Conservation (phyloP, 1,140 invertebrate genomes). For the Atta colombica region DNA sequence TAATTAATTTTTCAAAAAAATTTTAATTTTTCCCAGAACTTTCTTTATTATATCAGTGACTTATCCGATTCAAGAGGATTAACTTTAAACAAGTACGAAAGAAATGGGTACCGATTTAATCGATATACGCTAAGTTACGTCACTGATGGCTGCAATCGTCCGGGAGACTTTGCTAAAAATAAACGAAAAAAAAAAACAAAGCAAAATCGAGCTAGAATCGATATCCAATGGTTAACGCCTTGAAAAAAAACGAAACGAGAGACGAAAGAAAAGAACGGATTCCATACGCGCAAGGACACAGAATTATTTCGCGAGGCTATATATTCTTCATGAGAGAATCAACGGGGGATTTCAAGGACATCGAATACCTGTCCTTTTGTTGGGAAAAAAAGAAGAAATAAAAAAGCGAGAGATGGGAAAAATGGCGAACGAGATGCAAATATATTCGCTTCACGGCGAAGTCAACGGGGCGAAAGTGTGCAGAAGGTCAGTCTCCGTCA, state of each 20-base stretch:
- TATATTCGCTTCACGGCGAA: conserved; percentile 75
- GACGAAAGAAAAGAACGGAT: conserved; percentile 48
- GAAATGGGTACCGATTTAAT: neutral
- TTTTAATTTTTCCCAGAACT: neutral
- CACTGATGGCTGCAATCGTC: neutral
- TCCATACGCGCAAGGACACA: conserved; percentile 65
- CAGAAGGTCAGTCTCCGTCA: conserved; percentile 78
- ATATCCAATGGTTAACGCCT: neutral
- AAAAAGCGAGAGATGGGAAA: conserved; percentile 24
- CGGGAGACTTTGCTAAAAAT: conserved; percentile 1
- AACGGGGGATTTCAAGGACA: conserved; percentile 76
- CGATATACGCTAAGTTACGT: conserved; percentile 21
- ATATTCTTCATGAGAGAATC: conserved; percentile 64
- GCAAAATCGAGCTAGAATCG: conserved; percentile 12
- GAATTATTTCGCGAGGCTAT: conserved; percentile 68
- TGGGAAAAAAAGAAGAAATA: conserved; percentile 55
- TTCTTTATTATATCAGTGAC: neutral
- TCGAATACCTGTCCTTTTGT: conserved; percentile 82
- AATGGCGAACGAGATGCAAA: conserved; percentile 75
- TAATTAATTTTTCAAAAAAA: neutral
- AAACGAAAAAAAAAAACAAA: neutral
- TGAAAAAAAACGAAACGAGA: neutral
- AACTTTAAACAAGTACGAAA: neutral
- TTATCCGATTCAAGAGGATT: neutral
- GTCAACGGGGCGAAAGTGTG: conserved; percentile 70